phyloP scores from a whole-genome alignment of 2,113 vertebrate species.

The Chionis minor region DNA sequence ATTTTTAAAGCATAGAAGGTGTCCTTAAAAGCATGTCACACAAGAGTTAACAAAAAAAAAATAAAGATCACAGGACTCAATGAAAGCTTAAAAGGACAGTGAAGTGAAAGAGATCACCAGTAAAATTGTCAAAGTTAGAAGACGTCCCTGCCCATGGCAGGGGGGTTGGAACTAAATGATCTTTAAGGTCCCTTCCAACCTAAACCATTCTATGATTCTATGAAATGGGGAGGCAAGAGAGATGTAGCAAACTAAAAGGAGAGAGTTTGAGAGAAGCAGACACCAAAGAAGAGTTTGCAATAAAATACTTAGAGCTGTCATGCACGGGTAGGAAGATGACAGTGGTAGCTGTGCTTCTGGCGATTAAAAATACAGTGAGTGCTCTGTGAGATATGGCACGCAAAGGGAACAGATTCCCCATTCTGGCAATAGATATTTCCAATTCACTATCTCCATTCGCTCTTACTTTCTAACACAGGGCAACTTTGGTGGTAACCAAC shows the following conservation, averaged over 20 bases:
- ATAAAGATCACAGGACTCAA: not conserved
- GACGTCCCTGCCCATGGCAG: no score
- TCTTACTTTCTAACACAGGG: not conserved
- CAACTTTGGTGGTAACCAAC: not conserved
- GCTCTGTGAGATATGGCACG: not conserved
- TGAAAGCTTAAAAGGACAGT: not conserved
- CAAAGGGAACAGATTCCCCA: not conserved
- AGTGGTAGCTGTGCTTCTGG: not conserved
- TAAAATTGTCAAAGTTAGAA: not conserved
- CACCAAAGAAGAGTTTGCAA: not conserved
- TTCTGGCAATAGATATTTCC: not conserved
- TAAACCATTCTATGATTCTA: no score
- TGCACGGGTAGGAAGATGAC: not conserved
- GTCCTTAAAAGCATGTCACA: not conserved
- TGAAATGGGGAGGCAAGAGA: not conserved
- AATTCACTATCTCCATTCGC: not conserved
- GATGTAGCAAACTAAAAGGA: not conserved
- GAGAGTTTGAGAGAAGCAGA: not conserved
- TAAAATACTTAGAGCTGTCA: not conserved
- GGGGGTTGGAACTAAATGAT: no score
- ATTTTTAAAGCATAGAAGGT: not conserved
- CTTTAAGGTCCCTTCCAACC: no score
- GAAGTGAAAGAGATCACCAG: not conserved
- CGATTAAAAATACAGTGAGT: not conserved
- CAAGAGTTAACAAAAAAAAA: not conserved